Percentiles rank a stretch among this genome's conserved stretches.
Evolutionary conservation across 2,888 invertebrate species (phyloP).

Genomic region (Steromphala cineraria): DNA sequence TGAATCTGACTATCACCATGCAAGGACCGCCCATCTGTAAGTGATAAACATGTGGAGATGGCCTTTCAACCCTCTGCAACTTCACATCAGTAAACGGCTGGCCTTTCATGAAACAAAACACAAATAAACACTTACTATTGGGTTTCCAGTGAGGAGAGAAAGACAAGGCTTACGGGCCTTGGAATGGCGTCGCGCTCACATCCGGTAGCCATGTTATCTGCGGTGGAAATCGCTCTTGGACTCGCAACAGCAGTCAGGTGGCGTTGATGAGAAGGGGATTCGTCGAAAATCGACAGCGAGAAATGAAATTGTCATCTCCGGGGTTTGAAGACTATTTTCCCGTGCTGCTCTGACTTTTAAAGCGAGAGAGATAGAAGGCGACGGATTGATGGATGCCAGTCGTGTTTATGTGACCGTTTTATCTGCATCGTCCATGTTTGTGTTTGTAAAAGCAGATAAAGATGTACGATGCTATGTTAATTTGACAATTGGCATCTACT

Average conservation of each 20-base stretch:
- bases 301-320: constrained; percentile 5
- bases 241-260: constrained; percentile 4
- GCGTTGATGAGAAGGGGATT: background rate
- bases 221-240: background rate
- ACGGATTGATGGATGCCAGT: background rate
- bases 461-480: background rate
- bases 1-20: background rate
- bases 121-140: constrained; percentile 10
- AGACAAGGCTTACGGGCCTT: constrained; percentile 16
- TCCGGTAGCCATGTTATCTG: constrained; percentile 16
- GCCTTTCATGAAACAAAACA: constrained; percentile 19
- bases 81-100: constrained; percentile 17
- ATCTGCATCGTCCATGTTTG: background rate
- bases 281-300: constrained; percentile 5
- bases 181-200: constrained; percentile 11
- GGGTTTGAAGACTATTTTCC: constrained; percentile 6
- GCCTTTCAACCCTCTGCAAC: constrained; percentile 19
- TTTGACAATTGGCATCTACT: background rate
- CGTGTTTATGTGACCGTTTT: constrained; percentile 1
- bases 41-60: constrained; percentile 4
- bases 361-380: background rate
- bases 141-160: constrained; percentile 5
- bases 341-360: constrained; percentile 8
- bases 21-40: background rate
- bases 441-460: background rate